phyloP scores from a whole-genome alignment of 2,888 invertebrate species.

The Serrognathus titanus region DNA sequence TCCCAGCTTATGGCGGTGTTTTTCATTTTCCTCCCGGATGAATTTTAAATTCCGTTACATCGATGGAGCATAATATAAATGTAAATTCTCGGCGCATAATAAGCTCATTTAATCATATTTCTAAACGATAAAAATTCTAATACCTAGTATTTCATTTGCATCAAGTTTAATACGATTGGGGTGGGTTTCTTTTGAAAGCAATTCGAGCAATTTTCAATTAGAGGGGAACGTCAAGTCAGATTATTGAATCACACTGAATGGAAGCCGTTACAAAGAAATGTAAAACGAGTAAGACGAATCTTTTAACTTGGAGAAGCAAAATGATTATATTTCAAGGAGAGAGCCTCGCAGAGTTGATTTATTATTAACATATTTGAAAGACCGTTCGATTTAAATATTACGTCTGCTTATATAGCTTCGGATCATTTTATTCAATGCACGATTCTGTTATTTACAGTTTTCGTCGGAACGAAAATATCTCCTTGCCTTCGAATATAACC shows the following conservation, averaged over 20 bases:
- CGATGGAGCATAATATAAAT: constrained; percentile 14
- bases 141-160: constrained; percentile 11
- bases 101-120: constrained; percentile 16
- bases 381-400: too few relatives aligned
- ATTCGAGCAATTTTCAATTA: constrained; percentile 13
- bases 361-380: too few relatives aligned
- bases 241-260: constrained; percentile 4
- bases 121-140: constrained; percentile 14
- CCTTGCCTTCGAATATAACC: too few relatives aligned
- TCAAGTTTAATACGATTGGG: constrained; percentile 10
- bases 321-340: neutral
- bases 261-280: neutral
- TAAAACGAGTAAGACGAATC: neutral
- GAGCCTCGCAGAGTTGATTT: too few relatives aligned
- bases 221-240: neutral
- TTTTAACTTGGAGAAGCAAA: neutral
- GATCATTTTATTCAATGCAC: too few relatives aligned
- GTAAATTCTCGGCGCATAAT: constrained; percentile 12
- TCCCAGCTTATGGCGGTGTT: too few relatives aligned
- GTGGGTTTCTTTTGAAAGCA: constrained; percentile 5
- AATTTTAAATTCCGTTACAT: constrained; percentile 11
- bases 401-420: too few relatives aligned
- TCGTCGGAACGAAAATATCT: too few relatives aligned
- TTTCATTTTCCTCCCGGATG: neutral
- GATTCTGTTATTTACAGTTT: too few relatives aligned